These are phyloP conservation scores for Sebastes nivosus DNA, from an alignment of 2,797 vertebrate genomes.

Conservation along the genomic window DNA sequence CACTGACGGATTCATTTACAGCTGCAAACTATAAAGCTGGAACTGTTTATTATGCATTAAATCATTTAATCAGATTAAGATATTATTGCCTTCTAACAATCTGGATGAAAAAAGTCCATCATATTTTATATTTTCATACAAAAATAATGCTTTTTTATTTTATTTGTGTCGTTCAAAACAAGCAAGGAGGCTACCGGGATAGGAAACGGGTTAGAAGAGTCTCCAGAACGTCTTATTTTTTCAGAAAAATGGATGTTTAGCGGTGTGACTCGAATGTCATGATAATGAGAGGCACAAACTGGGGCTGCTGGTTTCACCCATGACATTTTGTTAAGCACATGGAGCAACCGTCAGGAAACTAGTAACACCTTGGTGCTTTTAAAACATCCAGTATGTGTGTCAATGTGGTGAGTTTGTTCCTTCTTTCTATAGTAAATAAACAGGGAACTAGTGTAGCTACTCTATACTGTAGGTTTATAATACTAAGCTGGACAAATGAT, in stretches of 20 bases:
- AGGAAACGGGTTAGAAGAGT: neutral
- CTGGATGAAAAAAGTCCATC: neutral
- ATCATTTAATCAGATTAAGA: neutral
- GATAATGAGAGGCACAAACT: neutral
- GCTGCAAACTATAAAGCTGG: neutral
- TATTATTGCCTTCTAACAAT: neutral
- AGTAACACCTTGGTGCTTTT: neutral
- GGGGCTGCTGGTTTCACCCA: neutral
- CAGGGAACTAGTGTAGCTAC: neutral
- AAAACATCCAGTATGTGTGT: neutral
- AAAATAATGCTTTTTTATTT: neutral
- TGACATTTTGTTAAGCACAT: neutral
- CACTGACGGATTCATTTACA: neutral
- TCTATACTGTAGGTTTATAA: neutral
- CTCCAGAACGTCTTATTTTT: no score
- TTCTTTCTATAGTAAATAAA: neutral
- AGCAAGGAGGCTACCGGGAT: no score
- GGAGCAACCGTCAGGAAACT: neutral
- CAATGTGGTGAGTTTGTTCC: neutral
- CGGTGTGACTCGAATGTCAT: neutral
- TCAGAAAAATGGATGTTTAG: neutral
- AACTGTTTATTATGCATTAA: neutral
- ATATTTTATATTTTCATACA: neutral
- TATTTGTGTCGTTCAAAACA: no score
- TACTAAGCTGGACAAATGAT: neutral